Evolutionary conservation across 2,113 vertebrate species (phyloP), one percentile per base, ranked within the genome.

Genomic region (Plestiodon gilberti): DNA sequence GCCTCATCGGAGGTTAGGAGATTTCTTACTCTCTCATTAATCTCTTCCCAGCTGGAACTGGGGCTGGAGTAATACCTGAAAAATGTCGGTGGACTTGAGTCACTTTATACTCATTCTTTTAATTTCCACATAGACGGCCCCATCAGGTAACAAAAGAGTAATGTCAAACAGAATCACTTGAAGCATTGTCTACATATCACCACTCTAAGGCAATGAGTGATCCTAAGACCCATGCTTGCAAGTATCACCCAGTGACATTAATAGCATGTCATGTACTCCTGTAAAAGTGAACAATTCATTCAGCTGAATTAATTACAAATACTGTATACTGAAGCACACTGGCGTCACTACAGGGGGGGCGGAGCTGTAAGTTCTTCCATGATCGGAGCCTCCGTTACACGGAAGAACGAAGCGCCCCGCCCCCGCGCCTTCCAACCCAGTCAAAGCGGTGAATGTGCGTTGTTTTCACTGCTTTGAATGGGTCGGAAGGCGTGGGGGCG

Each of bases 1-100:
- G 97, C 97, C 87, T 93, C 95, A 13, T 96, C 95, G 40, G 97
- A 96, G 1, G 90, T 96, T 48, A 98, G 94, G 14, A 97, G 96
- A 71, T 89, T 91, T 4, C 92, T 91, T 9, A 97, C 94, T 13
- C 97, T 95, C 78, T 96, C 94, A 1, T 98, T 96, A 90, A 98
- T 96, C 69, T 96, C 95, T 81, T 97, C 96, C 97, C 97, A 97
- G 1, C 83, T 88, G 74, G 85, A 77, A 35, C 61, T 84, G 65
- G 77, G 88, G 73, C 40, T 33, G 52, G 81, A 86, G 20, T 59
- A 64, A 57, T 89, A 85, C 18, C 95, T 95, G 89, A 85, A 20
- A 90, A 77, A 90, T n/a, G 23, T 64, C 35, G 74, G 8, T 35
- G 1, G 2, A 48, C 15, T 83, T 33, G 14, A 23, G 7, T 82